These are phyloP conservation scores for Zeuzera pyrina DNA, from an alignment of 2,888 invertebrate species.

Conservation along the genomic window DNA sequence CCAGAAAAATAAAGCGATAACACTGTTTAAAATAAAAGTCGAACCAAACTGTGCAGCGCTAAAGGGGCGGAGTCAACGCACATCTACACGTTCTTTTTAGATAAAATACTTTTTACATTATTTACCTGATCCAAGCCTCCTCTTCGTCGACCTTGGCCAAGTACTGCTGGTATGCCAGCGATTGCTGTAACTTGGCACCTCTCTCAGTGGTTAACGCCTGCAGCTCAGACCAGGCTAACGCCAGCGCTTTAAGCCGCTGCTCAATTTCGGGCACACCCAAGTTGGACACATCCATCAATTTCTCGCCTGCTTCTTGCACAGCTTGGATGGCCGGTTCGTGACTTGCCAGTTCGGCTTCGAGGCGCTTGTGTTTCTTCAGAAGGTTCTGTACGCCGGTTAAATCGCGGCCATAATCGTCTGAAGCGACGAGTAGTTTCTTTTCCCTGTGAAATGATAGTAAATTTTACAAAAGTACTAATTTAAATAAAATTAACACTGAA, in stretches of 20 bases:
- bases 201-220: constrained; percentile 89
- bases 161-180: constrained; percentile 98
- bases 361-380: constrained; percentile 97
- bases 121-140: constrained; percentile 94
- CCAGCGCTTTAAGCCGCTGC: constrained; percentile 85
- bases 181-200: constrained; percentile 96
- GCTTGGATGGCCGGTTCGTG: constrained; percentile 98
- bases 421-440: constrained; percentile 96
- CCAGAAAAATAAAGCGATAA: too few species aligned
- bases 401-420: constrained; percentile 98
- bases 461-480: background rate
- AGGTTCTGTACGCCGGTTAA: constrained; percentile 98
- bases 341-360: constrained; percentile 97
- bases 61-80: too few species aligned
- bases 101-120: too few species aligned
- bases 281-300: constrained; percentile 95
- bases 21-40: too few species aligned
- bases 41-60: too few species aligned
- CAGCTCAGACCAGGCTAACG: constrained; percentile 95
- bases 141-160: constrained; percentile 98
- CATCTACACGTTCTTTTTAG: too few species aligned
- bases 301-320: constrained; percentile 84
- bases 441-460: constrained; percentile 72
- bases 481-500: background rate
- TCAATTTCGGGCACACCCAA: constrained; percentile 94